These are phyloP conservation scores for Lacanobia wlatinum DNA, from an alignment of 2,888 invertebrate genomes.

Conservation along the genomic window DNA sequence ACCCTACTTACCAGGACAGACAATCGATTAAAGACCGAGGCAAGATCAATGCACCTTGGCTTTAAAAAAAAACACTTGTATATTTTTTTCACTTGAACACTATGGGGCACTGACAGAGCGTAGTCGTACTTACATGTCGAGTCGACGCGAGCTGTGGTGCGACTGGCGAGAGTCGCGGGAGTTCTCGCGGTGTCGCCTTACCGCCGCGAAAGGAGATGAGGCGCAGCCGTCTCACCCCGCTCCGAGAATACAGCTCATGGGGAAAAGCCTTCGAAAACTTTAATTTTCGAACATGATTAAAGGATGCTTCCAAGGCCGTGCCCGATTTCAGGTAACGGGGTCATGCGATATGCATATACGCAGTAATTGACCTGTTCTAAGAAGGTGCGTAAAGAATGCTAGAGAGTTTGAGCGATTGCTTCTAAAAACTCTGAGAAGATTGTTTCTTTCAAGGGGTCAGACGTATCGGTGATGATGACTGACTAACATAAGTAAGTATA, in stretches of 20 bases:
- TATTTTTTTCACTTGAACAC: slow-evolving; percentile 82
- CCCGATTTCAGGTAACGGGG: slow-evolving; percentile 41
- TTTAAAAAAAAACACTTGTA: slow-evolving; percentile 76
- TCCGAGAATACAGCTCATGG: slow-evolving; percentile 79
- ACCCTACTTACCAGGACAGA: slow-evolving; percentile 81
- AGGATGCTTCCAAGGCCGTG: slow-evolving; percentile 61
- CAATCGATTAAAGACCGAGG: slow-evolving; percentile 58
- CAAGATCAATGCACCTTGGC: slow-evolving; percentile 81
- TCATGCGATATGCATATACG: slow-evolving; percentile 43
- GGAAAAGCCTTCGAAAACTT: slow-evolving; percentile 71
- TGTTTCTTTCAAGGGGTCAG: neutral
- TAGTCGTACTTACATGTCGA: slow-evolving; percentile 89
- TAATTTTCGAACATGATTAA: slow-evolving; percentile 59
- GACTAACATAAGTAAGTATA: neutral
- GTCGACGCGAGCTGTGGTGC: slow-evolving; percentile 91
- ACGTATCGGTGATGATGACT: neutral
- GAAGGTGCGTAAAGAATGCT: slow-evolving; percentile 1
- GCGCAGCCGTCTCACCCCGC: slow-evolving; percentile 79
- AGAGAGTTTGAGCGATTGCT: neutral
- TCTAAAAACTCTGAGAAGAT: slow-evolving; percentile 25
- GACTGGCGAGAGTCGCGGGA: slow-evolving; percentile 85
- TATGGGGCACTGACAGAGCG: slow-evolving; percentile 79
- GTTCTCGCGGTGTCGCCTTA: slow-evolving; percentile 88
- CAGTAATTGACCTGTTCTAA: slow-evolving; percentile 24
- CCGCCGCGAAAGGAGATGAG: slow-evolving; percentile 89